Conservation (phyloP, 2,113 vertebrate species). For the Cyprinodon brontotheroides region DNA sequence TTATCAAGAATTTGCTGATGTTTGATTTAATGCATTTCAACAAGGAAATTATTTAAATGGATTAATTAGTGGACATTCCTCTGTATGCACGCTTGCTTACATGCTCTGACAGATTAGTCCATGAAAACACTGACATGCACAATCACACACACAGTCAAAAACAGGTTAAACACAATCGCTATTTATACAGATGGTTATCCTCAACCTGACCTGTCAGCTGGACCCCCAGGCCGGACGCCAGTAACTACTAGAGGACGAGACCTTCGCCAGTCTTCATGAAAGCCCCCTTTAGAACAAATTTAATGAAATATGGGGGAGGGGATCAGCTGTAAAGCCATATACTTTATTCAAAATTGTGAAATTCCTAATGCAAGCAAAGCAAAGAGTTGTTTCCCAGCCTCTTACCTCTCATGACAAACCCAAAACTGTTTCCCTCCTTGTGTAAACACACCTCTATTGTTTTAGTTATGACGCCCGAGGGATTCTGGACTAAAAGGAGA, state of each 20-base stretch:
- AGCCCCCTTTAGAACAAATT: constrained; percentile 83
- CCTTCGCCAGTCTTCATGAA: constrained; percentile 95
- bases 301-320: constrained; percentile 4
- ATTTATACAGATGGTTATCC: background rate
- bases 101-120: background rate
- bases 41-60: constrained; percentile 25
- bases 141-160: background rate
- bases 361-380: background rate
- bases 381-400: background rate
- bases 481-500: constrained; percentile 83
- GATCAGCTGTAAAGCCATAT: background rate
- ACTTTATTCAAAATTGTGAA: background rate
- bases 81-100: constrained; percentile 12
- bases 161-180: background rate
- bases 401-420: constrained; percentile 94
- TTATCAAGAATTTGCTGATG: background rate
- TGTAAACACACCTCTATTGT: constrained; percentile 92
- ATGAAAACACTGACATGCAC: background rate
- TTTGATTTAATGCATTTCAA: constrained; percentile 1
- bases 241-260: constrained; percentile 92
- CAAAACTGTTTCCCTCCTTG: constrained; percentile 97
- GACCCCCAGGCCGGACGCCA: constrained; percentile 89
- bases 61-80: background rate
- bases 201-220: constrained; percentile 90
- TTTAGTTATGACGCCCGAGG: constrained; percentile 87